Evolutionary conservation across 2,113 vertebrate species (phyloP).

Genomic region (Pogonocichla stellata): DNA sequence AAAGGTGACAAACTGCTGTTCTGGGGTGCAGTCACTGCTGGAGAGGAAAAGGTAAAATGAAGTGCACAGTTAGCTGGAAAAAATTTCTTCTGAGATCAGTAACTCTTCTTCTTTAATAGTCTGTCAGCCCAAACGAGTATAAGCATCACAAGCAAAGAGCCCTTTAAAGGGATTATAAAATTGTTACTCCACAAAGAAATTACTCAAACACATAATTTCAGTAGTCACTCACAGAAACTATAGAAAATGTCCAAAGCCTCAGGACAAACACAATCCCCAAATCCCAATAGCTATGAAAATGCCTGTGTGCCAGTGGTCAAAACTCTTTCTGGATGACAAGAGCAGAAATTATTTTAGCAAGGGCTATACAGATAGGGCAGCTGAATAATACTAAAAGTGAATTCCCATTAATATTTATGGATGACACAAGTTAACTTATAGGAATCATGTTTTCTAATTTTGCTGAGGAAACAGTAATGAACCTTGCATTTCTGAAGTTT

Average conservation of each 20-base stretch:
- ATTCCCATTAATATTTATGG: background rate
- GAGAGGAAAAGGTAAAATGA: slow-evolving; percentile 7
- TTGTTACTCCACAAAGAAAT: background rate
- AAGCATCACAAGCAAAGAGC: background rate
- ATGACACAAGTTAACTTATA: background rate
- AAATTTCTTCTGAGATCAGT: slow-evolving; percentile 20
- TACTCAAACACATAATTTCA: background rate
- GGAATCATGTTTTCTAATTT: background rate
- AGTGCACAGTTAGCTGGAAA: background rate
- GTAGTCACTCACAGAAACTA: background rate
- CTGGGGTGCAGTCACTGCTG: background rate
- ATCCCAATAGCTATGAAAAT: background rate
- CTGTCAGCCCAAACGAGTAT: background rate
- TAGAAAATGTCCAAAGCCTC: background rate
- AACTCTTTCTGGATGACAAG: background rate
- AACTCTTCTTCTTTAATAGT: slow-evolving; percentile 14
- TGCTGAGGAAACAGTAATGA: background rate
- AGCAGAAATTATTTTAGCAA: background rate
- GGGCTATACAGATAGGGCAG: background rate
- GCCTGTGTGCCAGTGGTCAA: background rate
- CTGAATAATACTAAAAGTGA: background rate
- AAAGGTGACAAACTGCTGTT: background rate
- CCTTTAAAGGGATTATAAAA: background rate
- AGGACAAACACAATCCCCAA: background rate
- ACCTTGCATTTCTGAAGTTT: background rate